A percentile compares a stretch with the other conserved stretches of the same genome.
These are phyloP conservation scores for Cordilura impudica DNA, from an alignment of 2,888 invertebrate genomes.

Conservation along the genomic window DNA sequence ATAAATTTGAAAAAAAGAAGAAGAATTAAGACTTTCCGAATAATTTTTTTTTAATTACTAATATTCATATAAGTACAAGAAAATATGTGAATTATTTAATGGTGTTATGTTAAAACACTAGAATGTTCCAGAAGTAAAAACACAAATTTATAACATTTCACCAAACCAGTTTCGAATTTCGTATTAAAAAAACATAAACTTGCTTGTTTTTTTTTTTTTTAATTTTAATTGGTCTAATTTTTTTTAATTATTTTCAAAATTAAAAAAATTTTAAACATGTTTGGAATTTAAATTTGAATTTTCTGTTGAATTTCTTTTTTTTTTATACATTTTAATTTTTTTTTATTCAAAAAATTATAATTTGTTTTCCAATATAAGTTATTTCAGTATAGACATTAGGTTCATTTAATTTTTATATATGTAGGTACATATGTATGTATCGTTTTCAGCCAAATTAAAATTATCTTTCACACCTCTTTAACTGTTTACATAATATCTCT, in stretches of 20 bases:
- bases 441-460: not conserved
- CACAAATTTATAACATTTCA: not conserved
- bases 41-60: not conserved
- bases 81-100: not conserved
- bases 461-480: not conserved
- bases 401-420: not conserved
- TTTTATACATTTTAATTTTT: not conserved
- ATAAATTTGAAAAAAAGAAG: not conserved
- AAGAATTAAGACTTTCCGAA: not conserved
- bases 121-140: not conserved
- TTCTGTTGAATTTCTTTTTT: no score
- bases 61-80: not conserved
- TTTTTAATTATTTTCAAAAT: not conserved
- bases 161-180: not conserved
- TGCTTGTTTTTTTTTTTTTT: not conserved
- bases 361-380: no score
- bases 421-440: no score
- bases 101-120: not conserved
- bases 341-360: not conserved
- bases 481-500: not conserved
- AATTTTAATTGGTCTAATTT: not conserved
- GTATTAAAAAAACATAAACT: not conserved
- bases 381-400: not conserved
- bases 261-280: not conserved
- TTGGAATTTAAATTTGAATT: no score